A percentile compares a stretch with the other conserved stretches of the same genome.
phyloP scores from a whole-genome alignment of 2,113 vertebrate genomes.

The Herpetotheres cachinnans region DNA sequence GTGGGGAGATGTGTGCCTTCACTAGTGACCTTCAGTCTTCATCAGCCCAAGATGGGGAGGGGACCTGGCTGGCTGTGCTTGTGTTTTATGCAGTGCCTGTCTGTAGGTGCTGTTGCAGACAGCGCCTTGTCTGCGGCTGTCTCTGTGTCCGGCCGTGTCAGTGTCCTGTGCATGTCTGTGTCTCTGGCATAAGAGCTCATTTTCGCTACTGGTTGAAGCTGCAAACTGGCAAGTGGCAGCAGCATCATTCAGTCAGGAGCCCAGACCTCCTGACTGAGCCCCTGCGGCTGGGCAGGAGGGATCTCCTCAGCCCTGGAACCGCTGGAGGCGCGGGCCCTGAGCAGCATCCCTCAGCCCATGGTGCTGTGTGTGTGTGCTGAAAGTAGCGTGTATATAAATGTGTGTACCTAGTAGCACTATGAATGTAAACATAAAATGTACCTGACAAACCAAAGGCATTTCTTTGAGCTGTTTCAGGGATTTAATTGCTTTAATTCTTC shows the following conservation, averaged over 20 bases:
- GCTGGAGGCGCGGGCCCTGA: fast-evolving
- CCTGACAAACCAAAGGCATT: not conserved
- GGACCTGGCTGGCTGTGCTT: not conserved
- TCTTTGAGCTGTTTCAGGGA: not conserved
- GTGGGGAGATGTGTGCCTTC: not conserved
- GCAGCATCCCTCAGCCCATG: not conserved
- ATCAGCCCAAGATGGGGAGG: not conserved
- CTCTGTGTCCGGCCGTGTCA: not conserved
- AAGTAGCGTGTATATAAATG: not conserved
- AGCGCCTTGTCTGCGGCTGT: not conserved
- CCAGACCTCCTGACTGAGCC: not conserved
- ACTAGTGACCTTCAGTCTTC: not conserved
- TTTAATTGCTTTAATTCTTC: not conserved
- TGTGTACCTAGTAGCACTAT: not conserved
- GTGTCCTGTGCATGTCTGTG: not conserved
- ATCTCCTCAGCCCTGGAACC: not conserved
- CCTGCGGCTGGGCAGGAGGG: fast-evolving
- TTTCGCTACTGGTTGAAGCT: not conserved
- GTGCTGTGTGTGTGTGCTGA: not conserved
- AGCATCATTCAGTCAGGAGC: not conserved
- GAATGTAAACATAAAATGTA: fast-evolving
- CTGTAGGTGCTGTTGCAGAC: not conserved
- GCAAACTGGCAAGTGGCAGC: not conserved
- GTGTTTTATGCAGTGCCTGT: not conserved
- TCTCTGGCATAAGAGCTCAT: not conserved